These are phyloP conservation scores for Heteromurus nitidus DNA, from an alignment of 2,888 invertebrate genomes.

Conservation along the genomic window DNA sequence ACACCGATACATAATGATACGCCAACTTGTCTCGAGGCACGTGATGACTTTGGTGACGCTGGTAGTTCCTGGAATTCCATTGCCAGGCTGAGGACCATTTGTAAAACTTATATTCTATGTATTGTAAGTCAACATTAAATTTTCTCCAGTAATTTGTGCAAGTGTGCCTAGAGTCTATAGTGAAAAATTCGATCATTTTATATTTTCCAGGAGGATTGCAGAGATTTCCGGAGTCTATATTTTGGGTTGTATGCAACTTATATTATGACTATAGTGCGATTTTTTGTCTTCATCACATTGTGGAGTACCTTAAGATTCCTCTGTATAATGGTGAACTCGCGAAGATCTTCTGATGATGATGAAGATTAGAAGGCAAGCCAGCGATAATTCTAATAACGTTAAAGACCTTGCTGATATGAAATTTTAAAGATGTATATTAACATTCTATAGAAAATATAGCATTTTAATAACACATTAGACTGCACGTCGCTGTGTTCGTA, in stretches of 20 bases:
- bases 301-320: slow-evolving; percentile 2
- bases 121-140: not conserved
- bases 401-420: not conserved
- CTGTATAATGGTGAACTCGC: not conserved
- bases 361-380: no score
- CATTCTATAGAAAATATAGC: not conserved
- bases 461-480: not conserved
- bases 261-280: slow-evolving; percentile 3
- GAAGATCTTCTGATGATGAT: not conserved
- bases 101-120: not conserved
- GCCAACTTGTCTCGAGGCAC: not conserved
- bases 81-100: not conserved
- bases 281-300: not conserved
- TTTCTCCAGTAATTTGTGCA: not conserved
- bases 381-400: no score
- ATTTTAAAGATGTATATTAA: not conserved
- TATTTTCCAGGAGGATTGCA: not conserved
- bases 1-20: not conserved
- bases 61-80: not conserved
- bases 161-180: not conserved
- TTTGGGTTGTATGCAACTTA: slow-evolving; percentile 13
- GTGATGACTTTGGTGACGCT: not conserved
- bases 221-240: slow-evolving; percentile 5
- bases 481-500: not conserved
- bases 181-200: no score